Evolutionary conservation across 2,113 vertebrate genomes (phyloP).

Genomic region (Tragelaphus imberbis): DNA sequence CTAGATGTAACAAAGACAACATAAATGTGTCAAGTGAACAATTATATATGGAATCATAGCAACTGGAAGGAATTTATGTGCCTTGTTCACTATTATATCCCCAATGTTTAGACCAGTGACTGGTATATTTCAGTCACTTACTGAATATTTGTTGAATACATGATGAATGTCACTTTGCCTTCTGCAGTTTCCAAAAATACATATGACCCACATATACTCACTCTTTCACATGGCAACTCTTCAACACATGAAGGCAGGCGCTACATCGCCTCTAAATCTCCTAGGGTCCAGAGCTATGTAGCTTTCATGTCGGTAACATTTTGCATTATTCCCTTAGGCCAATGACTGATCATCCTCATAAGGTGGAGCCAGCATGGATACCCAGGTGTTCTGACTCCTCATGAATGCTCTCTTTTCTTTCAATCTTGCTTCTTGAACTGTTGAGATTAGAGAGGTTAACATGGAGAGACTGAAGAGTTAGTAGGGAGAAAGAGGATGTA

Average conservation of each 20-base stretch:
- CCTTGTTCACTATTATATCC: not conserved
- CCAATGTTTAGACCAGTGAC: not conserved
- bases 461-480: not conserved
- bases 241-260: not conserved
- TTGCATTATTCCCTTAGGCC: not conserved
- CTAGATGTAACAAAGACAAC: not conserved
- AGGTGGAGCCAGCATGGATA: rapidly evolving
- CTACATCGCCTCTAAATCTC: not conserved
- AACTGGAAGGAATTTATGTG: not conserved
- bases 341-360: not conserved
- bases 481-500: not conserved
- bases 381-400: not conserved
- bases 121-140: not conserved
- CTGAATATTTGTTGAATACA: not conserved
- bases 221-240: not conserved
- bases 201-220: not conserved
- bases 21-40: not conserved
- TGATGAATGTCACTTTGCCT: not conserved
- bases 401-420: not conserved
- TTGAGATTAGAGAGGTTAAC: not conserved
- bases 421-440: not conserved
- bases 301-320: not conserved
- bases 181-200: slow-evolving; percentile 26
- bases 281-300: not conserved
- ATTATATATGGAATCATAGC: not conserved